Base-by-base conservation (phyloP, 2,888 invertebrate species). In the Drosophila maculinotata region DNA sequence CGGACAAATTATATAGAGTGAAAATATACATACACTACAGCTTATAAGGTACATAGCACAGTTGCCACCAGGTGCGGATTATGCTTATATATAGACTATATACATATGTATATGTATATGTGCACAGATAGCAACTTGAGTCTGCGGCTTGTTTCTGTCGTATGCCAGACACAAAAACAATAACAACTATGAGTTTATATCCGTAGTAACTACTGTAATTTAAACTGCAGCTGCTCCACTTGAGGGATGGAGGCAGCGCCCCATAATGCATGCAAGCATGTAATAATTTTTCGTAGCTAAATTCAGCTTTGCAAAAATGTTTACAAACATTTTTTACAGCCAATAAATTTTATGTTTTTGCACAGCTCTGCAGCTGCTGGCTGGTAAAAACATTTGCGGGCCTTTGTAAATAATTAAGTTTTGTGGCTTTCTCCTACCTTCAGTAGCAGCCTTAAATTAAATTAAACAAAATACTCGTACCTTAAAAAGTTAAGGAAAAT, bases 211-310 rank as follows among this genome's bases (percentile, higher is more conserved):
- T 35, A 44, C 52, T 60, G 66, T 56, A 76, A 73, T 72, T 76
- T 59, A 33, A 66, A 49, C 63, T 66, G 77, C 72, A 66, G 67
- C 58, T 68, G 66, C 45, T 69, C 36, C 57, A 53, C 63, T 63
- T 42, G 36, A 39, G 33, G 39, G 58, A 54, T 39, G 45, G 33
- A 47, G 36, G 42, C 58, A 39, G 44, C 14, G 12, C 26, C 39
- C 12, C 57, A 71, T 87, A 82, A 87, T 86, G 84, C 84, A 83
- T 80, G 86, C 81, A 70, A 79, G 70, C 49, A 68, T 86, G 81
- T 70, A 68, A 83, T 83, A 75, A 86, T 72, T 81, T 81, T 63
- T 28, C 54, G 54, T 39, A 41, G 58, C 67, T 30, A 60, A 72
- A 69, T 66, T 70, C 66, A 53, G 74, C 70, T 67, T 72, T 59